A percentile compares a stretch with the other conserved stretches of the same genome.
Evolutionary conservation across 2,797 vertebrate genomes (phyloP).

Genomic region (Rhincodon typus): DNA sequence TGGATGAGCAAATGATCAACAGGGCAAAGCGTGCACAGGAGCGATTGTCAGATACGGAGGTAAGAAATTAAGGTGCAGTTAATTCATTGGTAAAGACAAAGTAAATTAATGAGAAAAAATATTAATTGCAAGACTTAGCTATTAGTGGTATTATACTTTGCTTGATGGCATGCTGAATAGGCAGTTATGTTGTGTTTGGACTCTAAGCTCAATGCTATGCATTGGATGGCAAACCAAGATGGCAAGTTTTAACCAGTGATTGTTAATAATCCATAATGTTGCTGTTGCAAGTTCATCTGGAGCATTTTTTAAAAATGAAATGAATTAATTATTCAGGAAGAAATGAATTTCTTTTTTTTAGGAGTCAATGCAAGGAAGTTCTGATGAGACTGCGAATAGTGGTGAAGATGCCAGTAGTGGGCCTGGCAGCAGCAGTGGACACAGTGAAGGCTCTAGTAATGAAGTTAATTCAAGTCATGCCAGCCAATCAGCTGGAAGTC

Average conservation of each 20-base stretch:
- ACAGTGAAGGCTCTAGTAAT: constrained; percentile 89
- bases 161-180: background rate
- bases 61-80: constrained; percentile 45
- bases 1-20: constrained; percentile 90
- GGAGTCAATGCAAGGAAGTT: constrained; percentile 98
- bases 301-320: background rate
- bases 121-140: background rate
- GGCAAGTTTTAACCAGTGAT: background rate
- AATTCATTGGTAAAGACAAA: background rate
- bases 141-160: background rate
- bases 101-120: too few species aligned
- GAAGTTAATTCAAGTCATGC: constrained; percentile 88
- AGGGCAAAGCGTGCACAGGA: constrained; percentile 85
- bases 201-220: background rate
- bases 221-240: background rate
- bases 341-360: constrained; percentile 44
- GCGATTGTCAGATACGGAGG: constrained; percentile 93
- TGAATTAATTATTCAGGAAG: background rate
- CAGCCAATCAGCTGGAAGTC: constrained; percentile 91
- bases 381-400: constrained; percentile 95
- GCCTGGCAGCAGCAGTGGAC: constrained; percentile 88
- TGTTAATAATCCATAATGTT: constrained; percentile 25
- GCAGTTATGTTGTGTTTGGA: background rate
- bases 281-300: background rate
- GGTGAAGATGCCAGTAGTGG: constrained; percentile 95